phyloP scores from a whole-genome alignment of 2,113 vertebrate genomes.

The Epinephelus lanceolatus region DNA sequence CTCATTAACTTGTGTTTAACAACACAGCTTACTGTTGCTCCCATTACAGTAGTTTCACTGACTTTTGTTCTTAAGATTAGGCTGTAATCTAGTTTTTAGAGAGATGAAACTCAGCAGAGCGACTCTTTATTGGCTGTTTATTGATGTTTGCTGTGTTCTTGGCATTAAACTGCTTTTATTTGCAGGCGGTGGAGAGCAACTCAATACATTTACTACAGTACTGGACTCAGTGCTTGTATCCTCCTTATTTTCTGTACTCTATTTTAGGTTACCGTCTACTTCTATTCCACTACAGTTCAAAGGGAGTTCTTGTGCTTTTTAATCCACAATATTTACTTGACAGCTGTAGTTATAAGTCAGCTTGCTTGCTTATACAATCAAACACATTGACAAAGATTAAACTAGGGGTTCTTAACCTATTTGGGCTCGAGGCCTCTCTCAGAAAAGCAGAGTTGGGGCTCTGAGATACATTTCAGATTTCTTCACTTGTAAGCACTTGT shows the following conservation, averaged over 20 bases:
- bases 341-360: not conserved
- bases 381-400: not conserved
- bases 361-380: not conserved
- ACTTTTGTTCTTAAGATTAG: not conserved
- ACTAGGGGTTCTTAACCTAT: not conserved
- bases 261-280: not conserved
- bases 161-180: not conserved
- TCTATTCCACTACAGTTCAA: not conserved
- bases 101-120: not conserved
- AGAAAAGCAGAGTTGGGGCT: not conserved
- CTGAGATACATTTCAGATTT: not conserved
- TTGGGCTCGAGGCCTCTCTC: too few species aligned
- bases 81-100: not conserved
- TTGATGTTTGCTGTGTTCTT: too few species aligned
- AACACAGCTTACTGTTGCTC: not conserved
- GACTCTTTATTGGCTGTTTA: not conserved
- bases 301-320: not conserved
- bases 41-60: not conserved
- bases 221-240: not conserved
- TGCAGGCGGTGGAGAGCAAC: not conserved
- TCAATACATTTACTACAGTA: not conserved
- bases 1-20: constrained; percentile 27
- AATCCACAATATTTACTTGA: not conserved
- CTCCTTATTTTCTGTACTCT: not conserved
- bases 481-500: not conserved